Evolutionary conservation across 2,797 vertebrate genomes (phyloP).

Genomic region (Crocidura indochinensis): DNA sequence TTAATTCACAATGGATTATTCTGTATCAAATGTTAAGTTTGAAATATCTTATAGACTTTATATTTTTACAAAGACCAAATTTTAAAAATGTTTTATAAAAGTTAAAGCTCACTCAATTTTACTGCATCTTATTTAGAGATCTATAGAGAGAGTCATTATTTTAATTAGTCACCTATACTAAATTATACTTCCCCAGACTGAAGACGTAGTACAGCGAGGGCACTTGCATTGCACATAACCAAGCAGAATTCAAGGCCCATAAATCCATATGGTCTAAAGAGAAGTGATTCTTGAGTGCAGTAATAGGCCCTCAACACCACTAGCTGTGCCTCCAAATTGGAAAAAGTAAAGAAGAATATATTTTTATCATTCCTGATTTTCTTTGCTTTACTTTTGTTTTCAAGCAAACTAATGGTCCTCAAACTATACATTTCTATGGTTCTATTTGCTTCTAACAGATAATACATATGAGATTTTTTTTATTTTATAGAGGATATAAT

Average conservation of each 20-base stretch:
- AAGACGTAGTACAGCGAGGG: too few species aligned
- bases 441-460: constrained; percentile 28
- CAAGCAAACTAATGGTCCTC: background rate
- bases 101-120: constrained; percentile 2
- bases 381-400: constrained; percentile 32
- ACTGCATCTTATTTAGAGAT: background rate
- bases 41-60: background rate
- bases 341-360: too few species aligned
- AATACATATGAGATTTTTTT: constrained; percentile 36
- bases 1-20: background rate
- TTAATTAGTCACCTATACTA: background rate
- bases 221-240: too few species aligned
- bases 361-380: background rate
- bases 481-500: background rate
- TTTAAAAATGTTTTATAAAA: background rate
- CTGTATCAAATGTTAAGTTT: background rate
- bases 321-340: too few species aligned
- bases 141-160: background rate
- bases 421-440: background rate
- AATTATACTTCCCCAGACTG: too few species aligned
- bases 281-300: too few species aligned
- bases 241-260: too few species aligned
- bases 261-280: too few species aligned
- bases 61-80: background rate
- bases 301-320: too few species aligned